These are phyloP conservation scores for Rhinatrema bivittatum DNA, from an alignment of 2,797 vertebrate species.

Conservation along the genomic window DNA sequence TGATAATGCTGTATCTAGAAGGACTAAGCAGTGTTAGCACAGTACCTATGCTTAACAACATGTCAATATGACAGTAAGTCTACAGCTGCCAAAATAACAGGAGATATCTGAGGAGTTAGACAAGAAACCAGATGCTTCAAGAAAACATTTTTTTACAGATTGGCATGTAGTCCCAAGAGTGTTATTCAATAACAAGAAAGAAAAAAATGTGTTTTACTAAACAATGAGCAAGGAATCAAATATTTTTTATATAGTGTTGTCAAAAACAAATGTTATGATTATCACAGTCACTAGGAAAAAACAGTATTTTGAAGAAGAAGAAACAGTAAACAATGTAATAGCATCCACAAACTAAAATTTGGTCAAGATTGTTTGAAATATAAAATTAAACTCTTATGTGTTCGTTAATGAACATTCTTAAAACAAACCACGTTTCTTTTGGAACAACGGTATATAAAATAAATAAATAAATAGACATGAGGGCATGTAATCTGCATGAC, in stretches of 20 bases:
- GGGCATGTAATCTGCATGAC: too few relatives aligned
- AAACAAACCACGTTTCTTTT: too few relatives aligned
- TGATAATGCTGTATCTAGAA: slow-evolving; percentile 7
- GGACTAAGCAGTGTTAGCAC: not conserved
- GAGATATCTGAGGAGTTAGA: slow-evolving; percentile 18
- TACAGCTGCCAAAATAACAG: slow-evolving; percentile 24
- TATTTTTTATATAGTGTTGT: not conserved
- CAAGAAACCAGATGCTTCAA: slow-evolving; percentile 24
- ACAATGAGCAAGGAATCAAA: slow-evolving; percentile 21
- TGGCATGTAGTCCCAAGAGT: slow-evolving; percentile 17
- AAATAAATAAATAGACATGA: too few relatives aligned
- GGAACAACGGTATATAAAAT: too few relatives aligned
- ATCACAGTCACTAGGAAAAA: slow-evolving; percentile 23
- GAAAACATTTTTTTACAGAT: slow-evolving; percentile 7
- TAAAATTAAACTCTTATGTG: too few relatives aligned
- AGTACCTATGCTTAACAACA: slow-evolving; percentile 8
- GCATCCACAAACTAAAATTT: too few relatives aligned
- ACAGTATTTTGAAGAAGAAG: slow-evolving; percentile 32
- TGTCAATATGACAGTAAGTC: slow-evolving; percentile 15
- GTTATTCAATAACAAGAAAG: slow-evolving; percentile 23
- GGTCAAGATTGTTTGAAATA: too few relatives aligned
- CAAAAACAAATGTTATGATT: slow-evolving; percentile 39
- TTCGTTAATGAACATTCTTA: too few relatives aligned
- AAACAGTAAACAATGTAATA: too few relatives aligned
- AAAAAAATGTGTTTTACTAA: slow-evolving; percentile 2